Evolutionary conservation across 2,113 vertebrate genomes (phyloP).

Genomic region (Colinus virginianus): DNA sequence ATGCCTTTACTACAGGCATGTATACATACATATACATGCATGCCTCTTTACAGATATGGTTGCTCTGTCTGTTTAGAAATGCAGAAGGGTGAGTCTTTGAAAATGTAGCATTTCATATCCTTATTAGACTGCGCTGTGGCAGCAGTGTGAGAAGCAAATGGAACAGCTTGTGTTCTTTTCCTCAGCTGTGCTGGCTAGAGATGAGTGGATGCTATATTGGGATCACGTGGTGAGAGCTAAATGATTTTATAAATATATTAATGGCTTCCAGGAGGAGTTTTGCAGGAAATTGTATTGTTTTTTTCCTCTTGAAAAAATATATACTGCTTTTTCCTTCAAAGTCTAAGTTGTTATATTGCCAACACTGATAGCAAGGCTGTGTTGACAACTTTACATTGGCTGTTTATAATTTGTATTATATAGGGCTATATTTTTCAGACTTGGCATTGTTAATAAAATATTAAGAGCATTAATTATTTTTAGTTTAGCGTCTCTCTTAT

Average conservation of each 20-base stretch:
- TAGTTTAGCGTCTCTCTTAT: background rate
- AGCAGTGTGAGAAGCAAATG: background rate
- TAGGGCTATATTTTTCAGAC: background rate
- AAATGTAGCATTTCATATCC: background rate
- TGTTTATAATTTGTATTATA: background rate
- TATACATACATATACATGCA: no score
- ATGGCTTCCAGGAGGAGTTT: background rate
- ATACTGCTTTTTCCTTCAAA: background rate
- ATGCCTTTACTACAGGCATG: background rate
- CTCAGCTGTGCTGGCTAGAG: background rate
- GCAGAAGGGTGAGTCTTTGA: background rate
- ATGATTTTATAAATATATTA: background rate
- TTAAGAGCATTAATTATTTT: background rate
- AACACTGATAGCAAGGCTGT: background rate
- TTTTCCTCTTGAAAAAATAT: background rate
- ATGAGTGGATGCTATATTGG: background rate
- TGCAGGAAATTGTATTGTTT: background rate
- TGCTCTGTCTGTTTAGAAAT: background rate
- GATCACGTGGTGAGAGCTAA: background rate
- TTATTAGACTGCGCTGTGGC: background rate
- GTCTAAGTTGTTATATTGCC: background rate
- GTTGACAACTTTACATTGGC: background rate
- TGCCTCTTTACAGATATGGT: background rate
- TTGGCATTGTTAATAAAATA: background rate
- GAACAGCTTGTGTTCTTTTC: slow-evolving; percentile 11